phyloP scores from a whole-genome alignment of 2,113 vertebrate genomes.

The Calyptomena viridis region DNA sequence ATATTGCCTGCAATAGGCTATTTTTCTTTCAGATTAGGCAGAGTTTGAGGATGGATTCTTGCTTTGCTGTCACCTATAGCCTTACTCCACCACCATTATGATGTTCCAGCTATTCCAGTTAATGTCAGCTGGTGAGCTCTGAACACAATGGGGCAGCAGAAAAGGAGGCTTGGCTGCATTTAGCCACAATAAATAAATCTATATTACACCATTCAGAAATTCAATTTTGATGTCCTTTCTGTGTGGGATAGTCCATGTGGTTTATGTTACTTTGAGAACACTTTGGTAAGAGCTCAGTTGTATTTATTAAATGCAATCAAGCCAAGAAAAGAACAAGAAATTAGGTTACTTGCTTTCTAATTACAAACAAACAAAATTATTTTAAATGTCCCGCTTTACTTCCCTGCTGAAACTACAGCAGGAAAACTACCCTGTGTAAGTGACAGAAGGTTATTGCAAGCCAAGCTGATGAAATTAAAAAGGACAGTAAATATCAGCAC shows the following conservation, averaged over 20 bases:
- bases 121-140: background rate
- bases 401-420: background rate
- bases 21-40: background rate
- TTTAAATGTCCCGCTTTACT: background rate
- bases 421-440: background rate
- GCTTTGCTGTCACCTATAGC: background rate
- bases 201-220: background rate
- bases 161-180: background rate
- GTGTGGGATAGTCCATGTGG: background rate
- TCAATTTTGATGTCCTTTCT: background rate
- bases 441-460: background rate
- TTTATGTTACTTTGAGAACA: background rate
- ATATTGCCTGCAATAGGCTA: background rate
- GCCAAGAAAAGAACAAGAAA: slow-evolving; percentile 13
- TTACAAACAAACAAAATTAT: slow-evolving; percentile 37
- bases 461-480: background rate
- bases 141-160: background rate
- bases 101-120: background rate
- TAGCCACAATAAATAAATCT: background rate
- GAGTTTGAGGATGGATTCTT: background rate
- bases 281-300: background rate
- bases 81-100: fast-evolving
- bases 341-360: slow-evolving; percentile 14
- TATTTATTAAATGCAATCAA: slow-evolving; percentile 4
- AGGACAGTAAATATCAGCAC: background rate